These are phyloP conservation scores for Pegoplata infirma DNA, from an alignment of 2,888 invertebrate genomes.

Conservation along the genomic window DNA sequence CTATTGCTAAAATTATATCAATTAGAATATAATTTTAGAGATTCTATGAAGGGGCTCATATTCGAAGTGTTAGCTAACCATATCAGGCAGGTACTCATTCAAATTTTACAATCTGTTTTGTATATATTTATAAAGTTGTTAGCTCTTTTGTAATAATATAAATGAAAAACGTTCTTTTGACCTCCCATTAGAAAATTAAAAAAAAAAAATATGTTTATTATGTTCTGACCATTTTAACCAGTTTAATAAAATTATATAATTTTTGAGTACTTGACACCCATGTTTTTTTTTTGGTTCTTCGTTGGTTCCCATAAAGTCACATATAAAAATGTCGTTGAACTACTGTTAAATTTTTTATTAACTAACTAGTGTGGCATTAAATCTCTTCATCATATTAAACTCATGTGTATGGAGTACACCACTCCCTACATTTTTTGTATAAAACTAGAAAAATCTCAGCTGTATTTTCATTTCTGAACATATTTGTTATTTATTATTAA, in stretches of 20 bases:
- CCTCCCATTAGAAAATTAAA: not conserved
- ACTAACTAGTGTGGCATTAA: conserved; percentile 19
- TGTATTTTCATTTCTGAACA: too few species aligned
- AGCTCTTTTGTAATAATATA: not conserved
- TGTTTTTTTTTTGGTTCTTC: conserved; percentile 26
- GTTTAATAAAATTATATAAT: conserved; percentile 53
- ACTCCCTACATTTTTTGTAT: too few species aligned
- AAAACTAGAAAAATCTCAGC: too few species aligned
- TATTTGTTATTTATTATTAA: not conserved
- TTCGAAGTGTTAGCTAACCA: too few species aligned
- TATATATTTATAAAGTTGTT: too few species aligned
- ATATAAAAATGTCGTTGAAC: conserved; percentile 59
- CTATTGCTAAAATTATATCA: too few species aligned
- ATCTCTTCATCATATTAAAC: conserved; percentile 24
- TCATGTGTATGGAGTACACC: too few species aligned
- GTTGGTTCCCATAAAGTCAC: conserved; percentile 38
- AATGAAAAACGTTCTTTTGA: not conserved
- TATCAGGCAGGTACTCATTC: too few species aligned
- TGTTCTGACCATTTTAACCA: not conserved
- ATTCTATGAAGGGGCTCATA: too few species aligned
- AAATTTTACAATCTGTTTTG: too few species aligned
- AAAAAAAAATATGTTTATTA: not conserved
- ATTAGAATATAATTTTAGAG: too few species aligned
- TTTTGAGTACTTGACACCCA: conserved; percentile 51
- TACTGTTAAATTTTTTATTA: conserved; percentile 16